These are phyloP conservation scores for Drosophila monieri DNA, from an alignment of 2,888 invertebrate genomes.

Conservation along the genomic window DNA sequence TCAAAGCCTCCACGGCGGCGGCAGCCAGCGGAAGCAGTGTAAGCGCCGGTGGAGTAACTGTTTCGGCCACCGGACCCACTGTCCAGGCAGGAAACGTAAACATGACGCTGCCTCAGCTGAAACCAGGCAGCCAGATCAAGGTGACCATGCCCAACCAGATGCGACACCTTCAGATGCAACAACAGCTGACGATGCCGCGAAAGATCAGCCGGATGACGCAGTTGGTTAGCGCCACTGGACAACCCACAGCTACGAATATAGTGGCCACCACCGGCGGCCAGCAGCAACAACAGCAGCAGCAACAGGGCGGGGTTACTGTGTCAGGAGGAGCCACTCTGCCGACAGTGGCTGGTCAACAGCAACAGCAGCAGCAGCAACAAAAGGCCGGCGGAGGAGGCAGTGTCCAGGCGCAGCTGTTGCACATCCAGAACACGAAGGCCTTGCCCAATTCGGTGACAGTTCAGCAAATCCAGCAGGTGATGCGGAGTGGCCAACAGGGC, in stretches of 20 bases:
- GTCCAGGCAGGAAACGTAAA: conserved; percentile 79
- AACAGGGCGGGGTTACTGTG: conserved; percentile 53
- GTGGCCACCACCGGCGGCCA: conserved; percentile 57
- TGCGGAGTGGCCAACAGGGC: conserved; percentile 86
- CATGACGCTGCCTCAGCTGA: conserved; percentile 83
- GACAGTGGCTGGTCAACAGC: conserved; percentile 74
- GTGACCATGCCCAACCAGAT: conserved; percentile 87
- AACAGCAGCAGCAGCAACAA: conserved; percentile 62
- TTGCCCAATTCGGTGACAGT: conserved; percentile 88
- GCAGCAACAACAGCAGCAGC: conserved; percentile 63
- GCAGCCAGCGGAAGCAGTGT: conserved; percentile 70
- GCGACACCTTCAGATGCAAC: conserved; percentile 87
- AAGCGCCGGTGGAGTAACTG: conserved; percentile 75
- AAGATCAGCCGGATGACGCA: conserved; percentile 88
- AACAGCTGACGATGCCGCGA: conserved; percentile 85
- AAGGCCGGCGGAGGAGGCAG: conserved; percentile 82
- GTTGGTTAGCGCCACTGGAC: conserved; percentile 75
- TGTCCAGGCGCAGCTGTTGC: conserved; percentile 88
- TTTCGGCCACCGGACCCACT: conserved; percentile 74
- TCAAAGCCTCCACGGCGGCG: conserved; percentile 83
- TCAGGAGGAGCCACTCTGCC: conserved; percentile 40
- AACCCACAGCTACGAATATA: conserved; percentile 67
- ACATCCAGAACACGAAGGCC: conserved; percentile 87
- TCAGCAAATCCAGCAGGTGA: conserved; percentile 90
- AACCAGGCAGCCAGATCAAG: conserved; percentile 84